Conservation (phyloP, 1,140 invertebrate species). For the Drosophila trapezifrons region DNA sequence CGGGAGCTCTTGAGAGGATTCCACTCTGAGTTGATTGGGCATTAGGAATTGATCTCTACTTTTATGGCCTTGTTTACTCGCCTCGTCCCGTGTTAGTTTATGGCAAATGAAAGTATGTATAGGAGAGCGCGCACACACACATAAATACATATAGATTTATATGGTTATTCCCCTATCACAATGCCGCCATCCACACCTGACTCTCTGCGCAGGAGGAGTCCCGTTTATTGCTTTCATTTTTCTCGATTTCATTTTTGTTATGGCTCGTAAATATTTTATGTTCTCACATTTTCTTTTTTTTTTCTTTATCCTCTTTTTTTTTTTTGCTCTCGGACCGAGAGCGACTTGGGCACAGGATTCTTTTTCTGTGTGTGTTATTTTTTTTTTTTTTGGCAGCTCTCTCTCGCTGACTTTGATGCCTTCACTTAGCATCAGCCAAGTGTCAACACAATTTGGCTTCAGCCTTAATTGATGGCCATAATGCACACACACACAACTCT, state of each 20-base stretch:
- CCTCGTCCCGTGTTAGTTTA: conserved; percentile 67
- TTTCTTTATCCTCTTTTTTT: too few species aligned
- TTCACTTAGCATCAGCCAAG: conserved; percentile 73
- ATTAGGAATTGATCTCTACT: conserved; percentile 76
- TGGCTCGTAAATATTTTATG: conserved; percentile 80
- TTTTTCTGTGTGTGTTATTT: background rate
- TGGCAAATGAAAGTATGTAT: conserved; percentile 52
- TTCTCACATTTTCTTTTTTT: conserved; percentile 51
- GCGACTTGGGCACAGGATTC: conserved; percentile 4
- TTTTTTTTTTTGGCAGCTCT: background rate
- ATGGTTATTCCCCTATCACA: conserved; percentile 53
- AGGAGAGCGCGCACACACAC: conserved; percentile 14
- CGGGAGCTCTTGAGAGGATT: conserved; percentile 51
- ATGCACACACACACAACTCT: conserved; percentile 53
- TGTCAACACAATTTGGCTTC: conserved; percentile 73
- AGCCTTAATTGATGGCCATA: conserved; percentile 74
- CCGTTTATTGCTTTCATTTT: conserved; percentile 79
- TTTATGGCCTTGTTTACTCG: conserved; percentile 74
- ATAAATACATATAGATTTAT: conserved; percentile 53
- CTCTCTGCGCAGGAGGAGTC: conserved; percentile 8
- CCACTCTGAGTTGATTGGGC: conserved; percentile 73
- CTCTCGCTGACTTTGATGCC: conserved; percentile 53
- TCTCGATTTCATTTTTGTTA: conserved; percentile 70
- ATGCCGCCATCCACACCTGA: conserved; percentile 43
- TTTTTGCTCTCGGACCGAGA: background rate